A percentile compares a stretch with the other conserved stretches of the same genome.
Evolutionary conservation across 2,888 invertebrate species (phyloP).

Genomic region (Lypha dubia): DNA sequence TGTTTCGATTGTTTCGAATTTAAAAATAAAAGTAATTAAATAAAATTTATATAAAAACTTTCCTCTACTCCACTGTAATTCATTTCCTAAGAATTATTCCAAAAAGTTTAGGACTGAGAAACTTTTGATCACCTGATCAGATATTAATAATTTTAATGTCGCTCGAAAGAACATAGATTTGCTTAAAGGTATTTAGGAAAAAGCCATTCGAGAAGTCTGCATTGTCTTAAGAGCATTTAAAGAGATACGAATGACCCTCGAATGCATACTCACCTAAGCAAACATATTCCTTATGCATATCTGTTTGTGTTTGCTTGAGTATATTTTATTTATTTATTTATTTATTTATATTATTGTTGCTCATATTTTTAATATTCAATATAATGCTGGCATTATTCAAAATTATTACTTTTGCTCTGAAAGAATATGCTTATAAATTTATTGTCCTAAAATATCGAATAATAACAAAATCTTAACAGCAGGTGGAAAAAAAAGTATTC

Average conservation of each 20-base stretch:
- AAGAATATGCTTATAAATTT: slow-evolving; percentile 38
- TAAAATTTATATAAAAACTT: too few relatives aligned
- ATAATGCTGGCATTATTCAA: slow-evolving; percentile 6
- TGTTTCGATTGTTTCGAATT: not conserved
- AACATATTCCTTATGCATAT: not conserved
- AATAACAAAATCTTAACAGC: not conserved
- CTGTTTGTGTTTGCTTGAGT: not conserved
- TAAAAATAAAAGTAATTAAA: too few relatives aligned
- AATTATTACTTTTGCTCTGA: slow-evolving; percentile 36
- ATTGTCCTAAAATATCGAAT: slow-evolving; percentile 24
- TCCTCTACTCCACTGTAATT: too few relatives aligned
- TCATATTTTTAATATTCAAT: slow-evolving; percentile 33
- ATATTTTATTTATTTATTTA: slow-evolving; percentile 1
- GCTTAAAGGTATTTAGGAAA: too few relatives aligned
- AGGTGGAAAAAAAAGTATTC: slow-evolving; percentile 9
- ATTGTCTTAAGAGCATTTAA: too few relatives aligned
- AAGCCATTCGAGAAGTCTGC: too few relatives aligned
- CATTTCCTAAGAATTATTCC: too few relatives aligned
- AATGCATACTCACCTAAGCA: not conserved
- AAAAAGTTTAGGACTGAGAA: too few relatives aligned
- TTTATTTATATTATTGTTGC: slow-evolving; percentile 18
- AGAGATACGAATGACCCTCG: not conserved
- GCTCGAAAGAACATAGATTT: too few relatives aligned
- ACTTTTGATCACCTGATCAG: too few relatives aligned
- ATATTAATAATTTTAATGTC: too few relatives aligned